Conservation (phyloP, 2,888 invertebrate genomes). For the Stratiomys singularior region DNA sequence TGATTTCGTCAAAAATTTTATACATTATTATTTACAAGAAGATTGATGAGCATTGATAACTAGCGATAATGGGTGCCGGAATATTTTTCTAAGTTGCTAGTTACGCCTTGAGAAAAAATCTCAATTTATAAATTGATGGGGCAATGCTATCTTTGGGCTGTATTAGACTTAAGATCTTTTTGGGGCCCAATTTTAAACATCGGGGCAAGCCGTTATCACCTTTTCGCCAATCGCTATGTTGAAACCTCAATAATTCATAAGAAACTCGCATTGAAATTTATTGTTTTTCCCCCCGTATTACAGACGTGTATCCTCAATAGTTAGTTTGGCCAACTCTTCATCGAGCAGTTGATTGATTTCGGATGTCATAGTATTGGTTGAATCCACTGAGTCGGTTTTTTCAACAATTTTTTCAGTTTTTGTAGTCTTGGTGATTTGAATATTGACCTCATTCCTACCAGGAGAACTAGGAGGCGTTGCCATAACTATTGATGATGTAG, state of each 20-base stretch:
- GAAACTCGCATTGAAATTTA: too few relatives aligned
- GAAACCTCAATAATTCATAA: too few relatives aligned
- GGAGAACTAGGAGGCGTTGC: not conserved
- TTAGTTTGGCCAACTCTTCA: slow-evolving; percentile 62
- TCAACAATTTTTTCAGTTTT: slow-evolving; percentile 62
- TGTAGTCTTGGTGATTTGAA: slow-evolving; percentile 62
- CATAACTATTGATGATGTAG: not conserved
- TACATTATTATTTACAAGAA: slow-evolving; percentile 3
- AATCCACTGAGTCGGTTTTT: slow-evolving; percentile 56
- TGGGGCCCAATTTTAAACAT: too few relatives aligned
- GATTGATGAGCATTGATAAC: not conserved
- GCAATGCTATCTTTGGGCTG: too few relatives aligned
- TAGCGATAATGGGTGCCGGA: not conserved
- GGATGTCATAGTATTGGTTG: slow-evolving; percentile 58
- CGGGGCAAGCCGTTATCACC: too few relatives aligned
- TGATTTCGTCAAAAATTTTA: not conserved
- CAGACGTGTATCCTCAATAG: slow-evolving; percentile 55
- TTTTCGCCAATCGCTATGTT: too few relatives aligned
- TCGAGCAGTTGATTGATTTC: slow-evolving; percentile 63
- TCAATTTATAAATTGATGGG: too few relatives aligned
- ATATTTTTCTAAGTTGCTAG: too few relatives aligned
- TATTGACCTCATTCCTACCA: slow-evolving; percentile 60
- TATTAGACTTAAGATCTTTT: too few relatives aligned
- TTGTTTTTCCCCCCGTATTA: too few relatives aligned
- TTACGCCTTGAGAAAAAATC: too few relatives aligned